phyloP scores from a whole-genome alignment of 2,113 vertebrate species.

The Neogobius melanostomus region DNA sequence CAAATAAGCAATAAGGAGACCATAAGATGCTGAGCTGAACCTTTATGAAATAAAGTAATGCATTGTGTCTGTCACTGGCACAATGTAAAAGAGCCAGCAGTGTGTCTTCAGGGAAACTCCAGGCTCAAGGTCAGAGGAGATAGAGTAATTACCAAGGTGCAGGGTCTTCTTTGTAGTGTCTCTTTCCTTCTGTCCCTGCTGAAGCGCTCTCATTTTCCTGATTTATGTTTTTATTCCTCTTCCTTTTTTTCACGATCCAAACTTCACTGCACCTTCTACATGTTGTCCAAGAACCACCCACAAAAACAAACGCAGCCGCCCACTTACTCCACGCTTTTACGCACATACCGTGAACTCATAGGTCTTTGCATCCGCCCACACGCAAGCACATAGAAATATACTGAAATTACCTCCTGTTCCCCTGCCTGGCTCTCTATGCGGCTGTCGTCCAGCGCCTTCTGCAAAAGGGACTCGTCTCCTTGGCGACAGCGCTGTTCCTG shows the following conservation, averaged over 20 bases:
- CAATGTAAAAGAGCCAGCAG: slow-evolving; percentile 27
- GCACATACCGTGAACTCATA: slow-evolving; percentile 16
- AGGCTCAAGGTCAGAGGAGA: slow-evolving; percentile 58
- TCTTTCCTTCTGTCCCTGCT: slow-evolving; percentile 13
- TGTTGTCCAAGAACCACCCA: slow-evolving; percentile 43
- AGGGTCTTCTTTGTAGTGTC: slow-evolving; percentile 27
- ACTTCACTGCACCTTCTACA: slow-evolving; percentile 33
- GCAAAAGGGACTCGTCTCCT: slow-evolving; percentile 81
- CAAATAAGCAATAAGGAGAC: slow-evolving; percentile 10
- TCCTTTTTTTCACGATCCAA: slow-evolving; percentile 18
- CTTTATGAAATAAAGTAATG: slow-evolving; percentile 36
- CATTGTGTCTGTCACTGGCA: slow-evolving; percentile 37
- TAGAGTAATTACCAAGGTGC: slow-evolving; percentile 47
- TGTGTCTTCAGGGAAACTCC: slow-evolving; percentile 48
- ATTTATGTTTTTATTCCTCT: slow-evolving; percentile 26
- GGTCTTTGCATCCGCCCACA: slow-evolving; percentile 28
- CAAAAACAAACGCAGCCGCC: slow-evolving; percentile 23
- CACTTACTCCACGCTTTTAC: slow-evolving; percentile 25
- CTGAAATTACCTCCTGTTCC: slow-evolving; percentile 74
- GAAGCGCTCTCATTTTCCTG: slow-evolving; percentile 23
- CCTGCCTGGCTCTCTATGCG: slow-evolving; percentile 69
- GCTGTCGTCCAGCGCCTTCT: slow-evolving; percentile 75
- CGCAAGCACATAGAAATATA: slow-evolving; percentile 28
- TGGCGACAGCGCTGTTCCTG: slow-evolving; percentile 87
- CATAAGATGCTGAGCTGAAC: slow-evolving; percentile 6